Percentiles rank a stretch among this genome's conserved stretches.
Evolutionary conservation across 2,113 vertebrate species (phyloP).

Genomic region (Stictonetta naevosa): DNA sequence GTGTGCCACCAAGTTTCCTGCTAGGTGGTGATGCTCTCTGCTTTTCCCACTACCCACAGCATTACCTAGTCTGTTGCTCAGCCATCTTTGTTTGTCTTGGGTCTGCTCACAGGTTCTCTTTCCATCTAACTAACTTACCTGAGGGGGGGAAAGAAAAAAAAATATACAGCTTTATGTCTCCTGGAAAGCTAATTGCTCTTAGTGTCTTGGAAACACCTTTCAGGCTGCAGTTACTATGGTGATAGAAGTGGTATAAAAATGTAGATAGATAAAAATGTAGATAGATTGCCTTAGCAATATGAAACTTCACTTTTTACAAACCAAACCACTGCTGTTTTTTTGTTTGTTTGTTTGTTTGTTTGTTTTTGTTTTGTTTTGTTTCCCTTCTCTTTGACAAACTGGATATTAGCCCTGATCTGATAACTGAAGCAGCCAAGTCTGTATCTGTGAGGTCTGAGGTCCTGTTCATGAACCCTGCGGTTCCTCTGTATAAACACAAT

Average conservation of each 20-base stretch:
- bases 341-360: background rate
- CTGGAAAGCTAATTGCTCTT: conserved; percentile 42
- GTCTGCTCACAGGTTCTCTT: background rate
- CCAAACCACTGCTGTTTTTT: background rate
- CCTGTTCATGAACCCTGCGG: fast-evolving
- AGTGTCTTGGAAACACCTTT: conserved; percentile 24
- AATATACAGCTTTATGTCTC: background rate
- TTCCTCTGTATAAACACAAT: background rate
- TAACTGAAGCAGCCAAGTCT: background rate
- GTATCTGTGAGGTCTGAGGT: background rate
- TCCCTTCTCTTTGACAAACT: background rate
- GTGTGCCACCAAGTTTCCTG: fast-evolving
- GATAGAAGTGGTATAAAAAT: conserved; percentile 4
- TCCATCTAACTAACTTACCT: background rate
- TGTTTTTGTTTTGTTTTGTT: background rate
- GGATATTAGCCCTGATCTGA: background rate
- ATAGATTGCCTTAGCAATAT: background rate
- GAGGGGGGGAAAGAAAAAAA: background rate
- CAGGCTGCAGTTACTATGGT: conserved; percentile 60
- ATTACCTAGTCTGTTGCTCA: background rate
- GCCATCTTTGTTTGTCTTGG: background rate
- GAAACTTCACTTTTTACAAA: background rate
- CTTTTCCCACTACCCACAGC: fast-evolving
- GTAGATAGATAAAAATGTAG: background rate
- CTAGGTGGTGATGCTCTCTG: background rate